These are phyloP conservation scores for Gadopsis bispinosus DNA, from an alignment of 2,797 vertebrate species.

Conservation along the genomic window DNA sequence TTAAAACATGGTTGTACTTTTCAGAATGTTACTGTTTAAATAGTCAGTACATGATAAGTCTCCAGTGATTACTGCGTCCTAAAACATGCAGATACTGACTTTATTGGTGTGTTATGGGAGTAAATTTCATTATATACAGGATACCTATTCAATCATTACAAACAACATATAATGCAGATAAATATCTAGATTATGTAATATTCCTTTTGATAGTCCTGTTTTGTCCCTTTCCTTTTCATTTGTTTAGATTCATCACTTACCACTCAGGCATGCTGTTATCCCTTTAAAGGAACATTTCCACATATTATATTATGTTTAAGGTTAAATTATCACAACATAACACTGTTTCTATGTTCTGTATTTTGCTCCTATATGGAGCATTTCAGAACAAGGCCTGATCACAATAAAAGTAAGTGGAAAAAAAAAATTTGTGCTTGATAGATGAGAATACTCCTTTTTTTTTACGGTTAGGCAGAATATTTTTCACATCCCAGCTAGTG, in stretches of 20 bases:
- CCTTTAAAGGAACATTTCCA: neutral
- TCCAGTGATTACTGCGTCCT: neutral
- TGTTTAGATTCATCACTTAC: neutral
- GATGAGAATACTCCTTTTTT: slow-evolving; percentile 6
- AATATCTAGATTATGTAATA: neutral
- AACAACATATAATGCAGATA: neutral
- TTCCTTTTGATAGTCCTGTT: neutral
- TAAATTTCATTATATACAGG: neutral
- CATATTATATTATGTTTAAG: neutral
- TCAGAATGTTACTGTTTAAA: neutral
- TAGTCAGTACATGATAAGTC: neutral
- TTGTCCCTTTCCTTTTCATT: neutral
- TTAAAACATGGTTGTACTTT: neutral
- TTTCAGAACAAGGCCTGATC: neutral
- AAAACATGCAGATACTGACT: neutral
- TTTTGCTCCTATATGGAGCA: neutral
- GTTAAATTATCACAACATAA: neutral
- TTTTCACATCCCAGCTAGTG: slow-evolving; percentile 67
- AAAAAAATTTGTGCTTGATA: neutral
- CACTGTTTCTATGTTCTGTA: neutral
- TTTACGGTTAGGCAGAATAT: slow-evolving; percentile 18
- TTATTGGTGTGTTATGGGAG: neutral
- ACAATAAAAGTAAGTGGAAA: slow-evolving; percentile 10
- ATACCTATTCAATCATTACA: neutral
- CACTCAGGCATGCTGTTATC: neutral